These are phyloP conservation scores for Druon quercuslanigerum DNA, from an alignment of 1,140 invertebrate species.

Conservation along the genomic window DNA sequence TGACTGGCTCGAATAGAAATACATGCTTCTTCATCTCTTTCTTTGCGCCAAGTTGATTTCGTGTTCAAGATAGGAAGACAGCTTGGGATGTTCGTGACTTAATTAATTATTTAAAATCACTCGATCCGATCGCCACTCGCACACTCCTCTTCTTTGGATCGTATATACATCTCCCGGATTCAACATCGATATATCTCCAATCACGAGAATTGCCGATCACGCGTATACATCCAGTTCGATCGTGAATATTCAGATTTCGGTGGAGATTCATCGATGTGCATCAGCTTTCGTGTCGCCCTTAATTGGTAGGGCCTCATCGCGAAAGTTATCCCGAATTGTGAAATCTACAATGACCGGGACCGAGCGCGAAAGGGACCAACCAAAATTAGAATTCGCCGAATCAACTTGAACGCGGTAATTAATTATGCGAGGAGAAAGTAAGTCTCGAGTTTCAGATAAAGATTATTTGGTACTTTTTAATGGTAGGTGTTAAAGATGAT, in stretches of 20 bases:
- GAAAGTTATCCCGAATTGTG: conserved; percentile 5
- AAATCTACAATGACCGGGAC: neutral
- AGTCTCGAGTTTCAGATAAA: neutral
- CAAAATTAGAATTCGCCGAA: conserved; percentile 11
- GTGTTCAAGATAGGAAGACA: conserved; percentile 32
- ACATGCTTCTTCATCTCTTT: conserved; percentile 30
- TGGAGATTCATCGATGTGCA: conserved; percentile 56
- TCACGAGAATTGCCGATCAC: conserved; percentile 44
- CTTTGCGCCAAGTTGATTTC: conserved; percentile 26
- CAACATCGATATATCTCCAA: conserved; percentile 55
- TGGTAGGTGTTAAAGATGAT: neutral
- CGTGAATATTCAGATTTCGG: conserved; percentile 61
- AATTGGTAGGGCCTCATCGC: conserved; percentile 45
- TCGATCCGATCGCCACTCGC: conserved; percentile 34
- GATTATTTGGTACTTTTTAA: neutral
- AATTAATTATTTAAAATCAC: conserved; percentile 63
- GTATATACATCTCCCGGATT: conserved; percentile 37
- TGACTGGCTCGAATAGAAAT: conserved; percentile 12
- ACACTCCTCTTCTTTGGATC: conserved; percentile 41
- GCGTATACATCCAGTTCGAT: conserved; percentile 47
- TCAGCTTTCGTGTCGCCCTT: conserved; percentile 45
- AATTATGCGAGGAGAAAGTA: conserved; percentile 7
- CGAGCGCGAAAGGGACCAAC: neutral
- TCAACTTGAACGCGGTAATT: neutral
- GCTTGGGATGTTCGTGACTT: conserved; percentile 43